phyloP scores from a whole-genome alignment of 2,797 vertebrate species.

The Sebastes oblongus region DNA sequence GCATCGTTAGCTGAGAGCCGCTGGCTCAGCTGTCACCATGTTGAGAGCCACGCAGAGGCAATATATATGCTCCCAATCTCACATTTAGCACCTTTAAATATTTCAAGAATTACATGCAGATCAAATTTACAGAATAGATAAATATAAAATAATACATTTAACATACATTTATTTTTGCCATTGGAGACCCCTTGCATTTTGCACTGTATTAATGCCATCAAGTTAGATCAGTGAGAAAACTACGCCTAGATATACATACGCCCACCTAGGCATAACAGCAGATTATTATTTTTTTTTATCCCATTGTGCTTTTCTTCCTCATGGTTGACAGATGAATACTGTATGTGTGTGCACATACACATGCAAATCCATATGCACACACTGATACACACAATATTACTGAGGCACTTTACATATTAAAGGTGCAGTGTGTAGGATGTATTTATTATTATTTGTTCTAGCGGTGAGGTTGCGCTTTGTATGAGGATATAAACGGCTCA shows the following conservation, averaged over 20 bases:
- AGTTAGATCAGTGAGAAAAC: neutral
- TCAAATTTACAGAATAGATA: neutral
- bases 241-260: no score
- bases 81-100: no score
- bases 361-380: slow-evolving; percentile 5
- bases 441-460: no score
- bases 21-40: no score
- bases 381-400: neutral
- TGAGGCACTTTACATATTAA: slow-evolving; percentile 24
- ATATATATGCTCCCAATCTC: no score
- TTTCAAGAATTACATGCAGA: neutral
- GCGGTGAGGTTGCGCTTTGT: no score
- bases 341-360: neutral
- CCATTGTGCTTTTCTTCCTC: neutral
- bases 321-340: neutral
- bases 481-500: no score
- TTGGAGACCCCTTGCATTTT: neutral
- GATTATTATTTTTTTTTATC: neutral
- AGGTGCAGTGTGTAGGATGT: no score
- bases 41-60: no score
- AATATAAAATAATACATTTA: neutral
- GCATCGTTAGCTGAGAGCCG: no score
- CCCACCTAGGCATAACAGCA: no score
- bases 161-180: neutral
- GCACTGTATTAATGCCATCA: neutral